Evolutionary conservation across 2,797 vertebrate genomes (phyloP).

Genomic region (Mus spretus): DNA sequence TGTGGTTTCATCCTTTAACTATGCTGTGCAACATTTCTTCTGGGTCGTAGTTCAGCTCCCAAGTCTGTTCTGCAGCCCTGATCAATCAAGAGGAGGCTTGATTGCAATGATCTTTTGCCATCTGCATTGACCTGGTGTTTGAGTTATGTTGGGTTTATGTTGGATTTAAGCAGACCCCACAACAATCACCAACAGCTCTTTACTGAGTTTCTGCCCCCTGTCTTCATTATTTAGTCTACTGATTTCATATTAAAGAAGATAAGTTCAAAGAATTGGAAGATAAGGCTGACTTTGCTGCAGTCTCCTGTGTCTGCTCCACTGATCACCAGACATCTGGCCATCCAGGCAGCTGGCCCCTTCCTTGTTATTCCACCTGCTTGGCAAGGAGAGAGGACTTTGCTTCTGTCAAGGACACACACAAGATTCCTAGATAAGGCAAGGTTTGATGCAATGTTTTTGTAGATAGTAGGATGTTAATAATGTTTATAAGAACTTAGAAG

Average conservation of each 20-base stretch:
- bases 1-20: not conserved
- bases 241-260: constrained; percentile 25
- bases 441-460: constrained; percentile 2
- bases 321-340: constrained; percentile 10
- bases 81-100: not conserved
- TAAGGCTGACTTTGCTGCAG: not conserved
- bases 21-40: not conserved
- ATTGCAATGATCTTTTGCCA: not conserved
- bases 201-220: not conserved
- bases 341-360: not conserved
- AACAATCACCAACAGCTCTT: not conserved
- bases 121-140: not conserved
- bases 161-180: not conserved
- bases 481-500: not conserved
- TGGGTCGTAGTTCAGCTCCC: not conserved
- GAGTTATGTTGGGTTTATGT: not conserved
- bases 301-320: not conserved
- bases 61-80: not conserved
- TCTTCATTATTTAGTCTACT: not conserved
- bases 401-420: not conserved
- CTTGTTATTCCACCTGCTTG: not conserved
- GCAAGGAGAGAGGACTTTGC: not conserved
- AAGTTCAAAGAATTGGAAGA: not conserved
- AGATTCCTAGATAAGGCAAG: not conserved
- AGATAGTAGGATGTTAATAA: not conserved